phyloP scores from a whole-genome alignment of 2,888 invertebrate species.

The Mesodorylaimus sp. region DNA sequence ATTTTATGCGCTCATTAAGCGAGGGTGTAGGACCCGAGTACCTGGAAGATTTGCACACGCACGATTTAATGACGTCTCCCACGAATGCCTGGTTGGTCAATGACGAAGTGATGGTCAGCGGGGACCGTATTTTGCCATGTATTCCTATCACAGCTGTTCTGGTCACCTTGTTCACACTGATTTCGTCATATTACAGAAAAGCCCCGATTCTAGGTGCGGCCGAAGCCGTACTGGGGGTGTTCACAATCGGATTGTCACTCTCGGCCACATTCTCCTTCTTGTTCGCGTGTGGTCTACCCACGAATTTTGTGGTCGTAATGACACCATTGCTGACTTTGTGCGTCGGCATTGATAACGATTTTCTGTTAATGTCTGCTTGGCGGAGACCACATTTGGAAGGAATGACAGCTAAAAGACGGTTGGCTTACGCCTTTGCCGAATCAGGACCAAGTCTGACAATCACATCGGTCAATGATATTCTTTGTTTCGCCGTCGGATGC shows the following conservation, averaged over 20 bases:
- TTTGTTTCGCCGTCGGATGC: not conserved
- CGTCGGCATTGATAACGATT: slow-evolving; percentile 79
- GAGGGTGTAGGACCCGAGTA: too few relatives aligned
- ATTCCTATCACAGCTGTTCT: not conserved
- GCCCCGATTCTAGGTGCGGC: not conserved
- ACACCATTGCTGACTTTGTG: slow-evolving; percentile 3
- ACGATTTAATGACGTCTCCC: not conserved
- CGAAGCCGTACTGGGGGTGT: not conserved
- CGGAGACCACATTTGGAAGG: slow-evolving; percentile 61
- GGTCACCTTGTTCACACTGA: not conserved
- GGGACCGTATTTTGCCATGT: not conserved
- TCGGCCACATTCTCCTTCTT: not conserved
- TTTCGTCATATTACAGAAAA: not conserved
- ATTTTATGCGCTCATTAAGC: not conserved
- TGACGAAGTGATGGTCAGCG: not conserved
- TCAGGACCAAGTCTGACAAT: slow-evolving; percentile 86
- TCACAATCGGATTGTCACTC: not conserved
- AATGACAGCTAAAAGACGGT: too few relatives aligned
- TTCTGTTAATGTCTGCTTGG: slow-evolving; percentile 86
- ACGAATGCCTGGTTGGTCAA: not conserved
- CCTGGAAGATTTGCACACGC: too few relatives aligned
- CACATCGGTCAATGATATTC: slow-evolving; percentile 46
- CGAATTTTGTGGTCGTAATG: not conserved
- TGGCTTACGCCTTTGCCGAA: slow-evolving; percentile 71
- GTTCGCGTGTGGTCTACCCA: not conserved